Conservation (phyloP, 2,888 invertebrate genomes). For the Podotricha telesiphe region DNA sequence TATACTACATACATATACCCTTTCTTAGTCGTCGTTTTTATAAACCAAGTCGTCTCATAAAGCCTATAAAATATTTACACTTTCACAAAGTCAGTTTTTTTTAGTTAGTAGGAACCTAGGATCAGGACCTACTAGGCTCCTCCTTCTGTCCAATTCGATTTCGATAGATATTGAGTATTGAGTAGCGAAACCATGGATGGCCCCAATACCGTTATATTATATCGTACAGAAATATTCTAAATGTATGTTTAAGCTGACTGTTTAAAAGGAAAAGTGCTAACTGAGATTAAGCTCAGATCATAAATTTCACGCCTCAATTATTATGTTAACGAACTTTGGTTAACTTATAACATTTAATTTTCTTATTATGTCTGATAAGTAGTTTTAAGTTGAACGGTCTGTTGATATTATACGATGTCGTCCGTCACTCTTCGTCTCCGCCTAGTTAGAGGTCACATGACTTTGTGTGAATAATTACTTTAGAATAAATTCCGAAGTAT, state of each 20-base stretch:
- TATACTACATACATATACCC: neutral
- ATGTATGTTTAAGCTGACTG: slow-evolving; percentile 11
- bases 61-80: too few species aligned
- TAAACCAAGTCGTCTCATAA: neutral
- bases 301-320: slow-evolving; percentile 18
- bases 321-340: slow-evolving; percentile 20
- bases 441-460: neutral
- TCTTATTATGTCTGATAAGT: slow-evolving; percentile 4
- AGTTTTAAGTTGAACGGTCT: slow-evolving; percentile 6
- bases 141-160: too few species aligned
- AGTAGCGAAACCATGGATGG: too few species aligned
- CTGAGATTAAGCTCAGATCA: slow-evolving; percentile 12
- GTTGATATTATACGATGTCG: neutral
- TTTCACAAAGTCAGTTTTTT: too few species aligned
- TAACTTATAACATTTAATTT: slow-evolving; percentile 12
- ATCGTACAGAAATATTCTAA: neutral
- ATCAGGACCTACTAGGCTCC: too few species aligned
- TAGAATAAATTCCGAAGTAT: too few species aligned
- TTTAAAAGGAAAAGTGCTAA: slow-evolving; percentile 11
- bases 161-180: too few species aligned
- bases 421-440: neutral
- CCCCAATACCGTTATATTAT: neutral
- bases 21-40: neutral
- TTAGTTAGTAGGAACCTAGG: too few species aligned
- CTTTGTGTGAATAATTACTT: neutral